phyloP scores from a whole-genome alignment of 2,888 invertebrate species.

The Melieria crassipennis region DNA sequence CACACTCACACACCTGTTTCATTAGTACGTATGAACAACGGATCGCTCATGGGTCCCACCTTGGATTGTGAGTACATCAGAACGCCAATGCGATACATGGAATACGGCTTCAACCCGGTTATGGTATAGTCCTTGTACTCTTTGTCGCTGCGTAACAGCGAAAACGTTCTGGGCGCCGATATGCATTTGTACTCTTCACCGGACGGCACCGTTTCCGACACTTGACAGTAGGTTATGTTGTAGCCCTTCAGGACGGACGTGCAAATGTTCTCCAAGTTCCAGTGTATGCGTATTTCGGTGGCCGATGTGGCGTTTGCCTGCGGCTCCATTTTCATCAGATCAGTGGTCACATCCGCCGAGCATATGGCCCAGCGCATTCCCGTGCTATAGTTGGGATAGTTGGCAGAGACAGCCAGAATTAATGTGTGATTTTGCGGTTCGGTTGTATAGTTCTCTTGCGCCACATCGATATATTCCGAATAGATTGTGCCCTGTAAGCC shows the following conservation, averaged over 20 bases:
- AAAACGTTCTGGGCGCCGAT: conserved; percentile 11
- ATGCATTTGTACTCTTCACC: conserved; percentile 21
- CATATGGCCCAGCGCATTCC: conserved; percentile 87
- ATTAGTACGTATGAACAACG: conserved; percentile 72
- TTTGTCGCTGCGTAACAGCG: conserved; percentile 30
- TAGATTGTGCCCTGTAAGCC: conserved; percentile 68
- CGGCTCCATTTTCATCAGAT: conserved; percentile 47
- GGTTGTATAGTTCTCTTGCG: conserved; percentile 54
- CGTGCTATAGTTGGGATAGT: conserved; percentile 74
- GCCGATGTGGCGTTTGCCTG: conserved; percentile 42
- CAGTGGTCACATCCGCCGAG: conserved; percentile 45
- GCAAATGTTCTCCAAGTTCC: conserved; percentile 81
- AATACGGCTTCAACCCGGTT: conserved; percentile 75
- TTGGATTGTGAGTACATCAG: conserved; percentile 71
- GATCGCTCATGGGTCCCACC: conserved; percentile 68
- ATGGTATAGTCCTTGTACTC: conserved; percentile 61
- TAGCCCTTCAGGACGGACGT: conserved; percentile 77
- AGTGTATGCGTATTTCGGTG: conserved; percentile 70
- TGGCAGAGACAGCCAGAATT: conserved; percentile 80
- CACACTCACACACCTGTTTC: conserved; percentile 69
- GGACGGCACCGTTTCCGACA: conserved; percentile 51
- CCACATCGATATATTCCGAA: conserved; percentile 68
- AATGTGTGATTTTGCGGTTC: conserved; percentile 69
- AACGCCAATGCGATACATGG: conserved; percentile 77
- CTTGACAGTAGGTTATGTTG: conserved; percentile 77